phyloP scores from a whole-genome alignment of 2,113 vertebrate species.

The Calonectris borealis region DNA sequence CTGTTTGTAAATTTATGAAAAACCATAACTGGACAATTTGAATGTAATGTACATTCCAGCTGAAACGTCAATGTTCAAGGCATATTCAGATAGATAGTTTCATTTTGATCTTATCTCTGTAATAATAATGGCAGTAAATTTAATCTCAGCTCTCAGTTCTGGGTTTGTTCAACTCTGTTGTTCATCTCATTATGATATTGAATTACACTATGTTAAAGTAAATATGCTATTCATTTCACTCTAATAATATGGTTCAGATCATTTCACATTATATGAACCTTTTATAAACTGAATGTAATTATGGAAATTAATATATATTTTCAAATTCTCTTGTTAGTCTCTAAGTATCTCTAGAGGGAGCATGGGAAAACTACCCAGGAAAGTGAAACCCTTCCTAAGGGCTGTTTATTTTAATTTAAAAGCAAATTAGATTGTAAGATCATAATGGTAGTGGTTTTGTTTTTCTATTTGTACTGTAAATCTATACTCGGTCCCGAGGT shows the following conservation, averaged over 20 bases:
- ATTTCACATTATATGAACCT: constrained; percentile 47
- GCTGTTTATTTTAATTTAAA: constrained; percentile 51
- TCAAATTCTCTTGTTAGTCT: constrained; percentile 31
- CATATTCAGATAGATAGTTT: constrained; percentile 12
- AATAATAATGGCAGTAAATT: constrained; percentile 30
- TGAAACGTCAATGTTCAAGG: not conserved
- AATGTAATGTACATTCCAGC: not conserved
- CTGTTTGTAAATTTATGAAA: not conserved
- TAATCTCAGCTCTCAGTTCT: constrained; percentile 23
- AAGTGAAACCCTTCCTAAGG: constrained; percentile 31
- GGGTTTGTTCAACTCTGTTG: constrained; percentile 15
- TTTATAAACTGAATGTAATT: constrained; percentile 53
- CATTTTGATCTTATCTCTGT: constrained; percentile 15
- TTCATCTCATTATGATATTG: constrained; percentile 45
- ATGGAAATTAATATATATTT: constrained; percentile 33
- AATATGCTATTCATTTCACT: constrained; percentile 53
- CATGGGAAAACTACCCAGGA: constrained; percentile 16
- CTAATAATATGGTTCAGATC: constrained; percentile 35
- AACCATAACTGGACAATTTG: not conserved
- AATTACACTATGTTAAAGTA: constrained; percentile 39
- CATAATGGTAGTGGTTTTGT: not conserved
- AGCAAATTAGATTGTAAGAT: constrained; percentile 37
- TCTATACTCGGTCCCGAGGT: not conserved
- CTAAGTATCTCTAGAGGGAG: constrained; percentile 1
- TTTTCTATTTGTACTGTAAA: constrained; percentile 45